Evolutionary conservation across 2,888 invertebrate species (phyloP), one percentile per base, ranked within the genome.

Genomic region (Agonum fuliginosum): DNA sequence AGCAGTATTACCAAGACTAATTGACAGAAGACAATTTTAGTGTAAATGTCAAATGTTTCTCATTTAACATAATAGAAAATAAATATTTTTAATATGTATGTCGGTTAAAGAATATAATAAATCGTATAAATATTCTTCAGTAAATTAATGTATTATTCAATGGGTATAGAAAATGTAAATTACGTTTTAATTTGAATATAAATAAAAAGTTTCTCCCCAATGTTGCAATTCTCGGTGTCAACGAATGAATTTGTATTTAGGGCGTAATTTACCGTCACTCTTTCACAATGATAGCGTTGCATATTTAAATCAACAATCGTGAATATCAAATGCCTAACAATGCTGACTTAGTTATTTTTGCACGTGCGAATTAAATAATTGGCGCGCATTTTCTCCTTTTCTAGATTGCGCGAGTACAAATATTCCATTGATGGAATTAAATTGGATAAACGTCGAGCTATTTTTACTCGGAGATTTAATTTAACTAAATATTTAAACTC

Each of bases 341-440:
- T 46, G 37, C 3, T 37, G 37, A 46, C 6, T 17, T 46, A 46
- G 6, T 46, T 46, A 46, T 46, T 46, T n/a, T 46, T 46, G 46
- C 46, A 46, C 37, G 8, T 37, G 37, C 37, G 2, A 37, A 37
- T 46, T 46, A 46, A 46, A 12, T 17, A 46, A 46, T 46, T 46
- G 17, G 8, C 12, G 8, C 12, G 17, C 17, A 46, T 2, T 17
- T 46, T 17, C 14, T 46, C 17, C 46, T 46, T 46, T 46, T 46
- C 46, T 46, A 17, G 14, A 46, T 46, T 12, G 3, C 1, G 5
- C 37, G 37, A 1, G 37, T 37, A 10, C 14, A 46, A 46, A 46
- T 46, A 46, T 46, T 46, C 46, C 46, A 46, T 46, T 46, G 17
- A 46, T 46, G 46, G 14, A 46, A 17, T 17, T 46, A 46, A 46